Conservation (phyloP, 1,140 invertebrate species). For the Heliothis virescens region DNA sequence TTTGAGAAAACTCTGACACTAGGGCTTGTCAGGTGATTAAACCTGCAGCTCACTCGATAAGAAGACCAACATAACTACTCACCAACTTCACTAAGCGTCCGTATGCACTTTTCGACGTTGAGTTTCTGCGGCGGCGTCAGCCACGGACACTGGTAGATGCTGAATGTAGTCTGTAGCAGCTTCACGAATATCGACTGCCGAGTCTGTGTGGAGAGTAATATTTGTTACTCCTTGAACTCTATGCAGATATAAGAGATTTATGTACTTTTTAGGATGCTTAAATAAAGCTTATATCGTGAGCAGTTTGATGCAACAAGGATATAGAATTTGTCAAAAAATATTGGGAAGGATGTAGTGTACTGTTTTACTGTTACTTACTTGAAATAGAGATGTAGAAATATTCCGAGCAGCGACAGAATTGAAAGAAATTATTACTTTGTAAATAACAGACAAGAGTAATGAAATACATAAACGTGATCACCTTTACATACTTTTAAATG, state of each 20-base stretch:
- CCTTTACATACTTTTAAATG: no score
- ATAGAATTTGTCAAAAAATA: no score
- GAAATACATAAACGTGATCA: no score
- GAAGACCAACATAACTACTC: no score
- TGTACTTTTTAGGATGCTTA: no score
- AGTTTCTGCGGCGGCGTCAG: constrained; percentile 94
- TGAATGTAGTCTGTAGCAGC: constrained; percentile 96
- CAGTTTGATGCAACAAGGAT: neutral
- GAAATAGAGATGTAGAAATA: neutral
- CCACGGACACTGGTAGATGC: constrained; percentile 96
- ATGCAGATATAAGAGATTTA: no score
- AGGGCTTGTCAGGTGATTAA: no score
- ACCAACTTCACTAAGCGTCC: constrained; percentile 97
- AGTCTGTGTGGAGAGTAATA: constrained; percentile 87
- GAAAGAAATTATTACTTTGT: no score
- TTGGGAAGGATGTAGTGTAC: neutral
- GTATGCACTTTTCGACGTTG: constrained; percentile 98
- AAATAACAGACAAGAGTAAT: no score
- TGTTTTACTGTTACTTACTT: neutral
- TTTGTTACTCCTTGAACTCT: neutral
- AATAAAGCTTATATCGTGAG: no score
- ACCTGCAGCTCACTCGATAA: no score
- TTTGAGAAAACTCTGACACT: no score
- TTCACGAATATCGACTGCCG: constrained; percentile 98
- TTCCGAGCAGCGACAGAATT: neutral